Conservation (phyloP, 1,140 invertebrate genomes). For the Dendroctonus valens region DNA sequence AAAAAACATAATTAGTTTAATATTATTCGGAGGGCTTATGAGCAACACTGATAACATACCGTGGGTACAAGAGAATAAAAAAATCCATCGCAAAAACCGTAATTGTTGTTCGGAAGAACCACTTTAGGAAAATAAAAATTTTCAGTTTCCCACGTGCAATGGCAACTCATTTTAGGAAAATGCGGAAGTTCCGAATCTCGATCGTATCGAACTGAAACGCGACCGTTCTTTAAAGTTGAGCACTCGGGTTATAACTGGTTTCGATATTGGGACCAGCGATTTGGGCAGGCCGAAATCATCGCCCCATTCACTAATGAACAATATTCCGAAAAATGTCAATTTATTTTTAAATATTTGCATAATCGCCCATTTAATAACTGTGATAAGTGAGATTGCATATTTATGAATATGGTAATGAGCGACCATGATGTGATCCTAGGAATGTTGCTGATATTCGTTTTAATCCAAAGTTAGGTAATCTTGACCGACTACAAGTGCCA, state of each 20-base stretch:
- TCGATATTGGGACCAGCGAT: conserved; percentile 13
- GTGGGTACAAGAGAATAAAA: conserved; percentile 22
- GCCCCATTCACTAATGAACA: neutral
- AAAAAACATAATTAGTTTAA: neutral
- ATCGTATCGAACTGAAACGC: neutral
- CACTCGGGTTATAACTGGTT: conserved; percentile 25
- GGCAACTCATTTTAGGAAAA: conserved; percentile 15
- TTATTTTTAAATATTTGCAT: conserved; percentile 5
- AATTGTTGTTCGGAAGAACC: conserved; percentile 4
- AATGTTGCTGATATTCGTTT: no score
- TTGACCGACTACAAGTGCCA: no score
- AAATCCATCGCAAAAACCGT: conserved; percentile 30
- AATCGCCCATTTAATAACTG: neutral
- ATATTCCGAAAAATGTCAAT: conserved; percentile 2
- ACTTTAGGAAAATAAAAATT: conserved; percentile 12
- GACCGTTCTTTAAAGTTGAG: conserved; percentile 1
- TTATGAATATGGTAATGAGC: neutral
- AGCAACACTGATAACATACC: neutral
- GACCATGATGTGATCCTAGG: no score
- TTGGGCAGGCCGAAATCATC: conserved; percentile 10
- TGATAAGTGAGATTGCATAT: neutral
- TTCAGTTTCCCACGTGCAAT: conserved; percentile 13
- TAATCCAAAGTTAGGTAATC: no score
- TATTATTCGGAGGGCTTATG: neutral
- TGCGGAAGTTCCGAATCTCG: neutral